phyloP scores from a whole-genome alignment of 2,888 invertebrate species.

The Camptogramma bilineatum region DNA sequence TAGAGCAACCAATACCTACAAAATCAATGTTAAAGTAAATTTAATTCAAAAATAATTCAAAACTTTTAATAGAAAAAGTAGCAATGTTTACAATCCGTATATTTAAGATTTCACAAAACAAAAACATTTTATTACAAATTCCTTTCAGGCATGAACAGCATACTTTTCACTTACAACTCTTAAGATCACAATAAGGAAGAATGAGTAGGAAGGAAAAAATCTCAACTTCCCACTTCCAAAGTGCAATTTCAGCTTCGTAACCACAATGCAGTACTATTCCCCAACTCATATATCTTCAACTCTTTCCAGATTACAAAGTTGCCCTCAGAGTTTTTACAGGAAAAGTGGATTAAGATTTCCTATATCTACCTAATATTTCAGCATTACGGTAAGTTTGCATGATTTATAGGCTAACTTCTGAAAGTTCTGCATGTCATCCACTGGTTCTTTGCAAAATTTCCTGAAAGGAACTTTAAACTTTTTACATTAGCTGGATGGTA shows the following conservation, averaged over 20 bases:
- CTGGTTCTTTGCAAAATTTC: conserved; percentile 72
- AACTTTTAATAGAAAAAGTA: too few species aligned
- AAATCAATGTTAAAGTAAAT: too few species aligned
- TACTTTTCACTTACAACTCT: conserved; percentile 17
- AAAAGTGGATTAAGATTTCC: conserved; percentile 81
- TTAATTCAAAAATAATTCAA: too few species aligned
- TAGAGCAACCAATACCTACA: too few species aligned
- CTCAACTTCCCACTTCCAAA: conserved; percentile 30
- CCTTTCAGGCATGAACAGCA: too few species aligned
- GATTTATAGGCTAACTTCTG: conserved; percentile 80
- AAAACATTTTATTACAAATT: too few species aligned
- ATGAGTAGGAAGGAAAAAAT: conserved; percentile 20
- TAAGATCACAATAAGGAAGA: conserved; percentile 12
- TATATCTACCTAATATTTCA: conserved; percentile 78
- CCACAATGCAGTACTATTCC: conserved; percentile 31
- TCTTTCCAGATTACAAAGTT: conserved; percentile 75
- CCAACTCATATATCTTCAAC: conserved; percentile 62
- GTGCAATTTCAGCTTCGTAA: conserved; percentile 31
- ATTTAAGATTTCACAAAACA: too few species aligned
- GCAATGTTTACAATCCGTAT: too few species aligned
- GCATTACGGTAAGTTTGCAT: conserved; percentile 73
- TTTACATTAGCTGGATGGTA: conserved; percentile 74
- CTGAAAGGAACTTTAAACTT: conserved; percentile 76
- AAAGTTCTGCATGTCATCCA: conserved; percentile 81
- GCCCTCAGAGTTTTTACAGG: conserved; percentile 69